These are phyloP conservation scores for Chrysocyon brachyurus DNA, from an alignment of 2,797 vertebrate species.

Conservation along the genomic window DNA sequence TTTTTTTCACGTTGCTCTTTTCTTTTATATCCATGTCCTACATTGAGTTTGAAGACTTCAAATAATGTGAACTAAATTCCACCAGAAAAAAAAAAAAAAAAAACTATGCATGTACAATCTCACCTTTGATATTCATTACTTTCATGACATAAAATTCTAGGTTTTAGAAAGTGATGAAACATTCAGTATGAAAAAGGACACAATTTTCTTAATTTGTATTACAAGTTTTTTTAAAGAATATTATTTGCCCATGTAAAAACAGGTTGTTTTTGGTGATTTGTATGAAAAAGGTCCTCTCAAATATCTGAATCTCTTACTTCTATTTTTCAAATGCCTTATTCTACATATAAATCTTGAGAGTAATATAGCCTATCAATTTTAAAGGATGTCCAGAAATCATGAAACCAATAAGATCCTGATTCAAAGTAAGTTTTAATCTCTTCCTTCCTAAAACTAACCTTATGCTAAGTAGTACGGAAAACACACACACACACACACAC, in stretches of 20 bases:
- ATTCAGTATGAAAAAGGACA: neutral
- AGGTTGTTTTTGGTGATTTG: neutral
- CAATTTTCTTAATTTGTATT: neutral
- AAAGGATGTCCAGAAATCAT: neutral
- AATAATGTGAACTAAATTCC: neutral
- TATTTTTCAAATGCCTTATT: neutral
- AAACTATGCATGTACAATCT: neutral
- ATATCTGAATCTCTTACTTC: neutral
- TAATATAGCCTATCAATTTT: neutral
- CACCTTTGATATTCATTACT: neutral
- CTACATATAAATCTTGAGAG: neutral
- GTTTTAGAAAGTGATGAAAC: neutral
- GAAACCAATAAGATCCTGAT: neutral
- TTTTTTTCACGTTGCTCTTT: neutral
- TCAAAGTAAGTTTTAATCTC: conserved; percentile 40
- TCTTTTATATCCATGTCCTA: neutral
- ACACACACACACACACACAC: neutral
- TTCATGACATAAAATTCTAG: neutral
- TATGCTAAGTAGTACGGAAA: neutral
- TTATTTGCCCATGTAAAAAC: neutral
- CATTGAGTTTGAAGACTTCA: neutral
- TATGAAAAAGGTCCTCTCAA: neutral
- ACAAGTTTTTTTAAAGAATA: neutral
- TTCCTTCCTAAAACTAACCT: neutral
- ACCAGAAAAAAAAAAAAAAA: neutral